phyloP scores from a whole-genome alignment of 1,140 invertebrate genomes.

The Diorhabda elongata region DNA sequence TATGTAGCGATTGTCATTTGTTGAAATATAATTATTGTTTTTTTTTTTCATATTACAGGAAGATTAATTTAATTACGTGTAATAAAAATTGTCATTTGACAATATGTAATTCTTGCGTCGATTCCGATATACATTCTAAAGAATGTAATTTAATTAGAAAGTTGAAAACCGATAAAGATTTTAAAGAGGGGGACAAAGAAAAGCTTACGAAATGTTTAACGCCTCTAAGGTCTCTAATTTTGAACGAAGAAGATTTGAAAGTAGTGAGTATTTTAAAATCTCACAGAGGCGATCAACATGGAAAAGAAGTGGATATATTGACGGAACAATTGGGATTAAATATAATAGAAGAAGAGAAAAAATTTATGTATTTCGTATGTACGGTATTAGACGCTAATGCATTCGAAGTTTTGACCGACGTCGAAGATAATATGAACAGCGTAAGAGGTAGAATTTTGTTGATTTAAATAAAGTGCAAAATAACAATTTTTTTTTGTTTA shows the following conservation, averaged over 20 bases:
- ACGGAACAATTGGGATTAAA: conserved; percentile 52
- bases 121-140: conserved; percentile 49
- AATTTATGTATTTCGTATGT: conserved; percentile 58
- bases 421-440: conserved; percentile 48
- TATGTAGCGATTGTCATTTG: no score
- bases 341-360: conserved; percentile 55
- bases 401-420: conserved; percentile 59
- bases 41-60: conserved; percentile 41
- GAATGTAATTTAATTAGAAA: conserved; percentile 58
- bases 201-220: conserved; percentile 53
- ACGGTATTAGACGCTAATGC: conserved; percentile 69
- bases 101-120: conserved; percentile 59
- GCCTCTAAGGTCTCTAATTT: conserved; percentile 56
- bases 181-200: conserved; percentile 44
- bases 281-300: conserved; percentile 53
- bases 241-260: conserved; percentile 52
- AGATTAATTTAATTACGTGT: conserved; percentile 49
- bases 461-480: neutral
- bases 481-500: neutral
- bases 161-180: conserved; percentile 50
- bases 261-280: conserved; percentile 56
- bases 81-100: conserved; percentile 56
- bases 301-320: conserved; percentile 57
- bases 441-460: conserved; percentile 49
- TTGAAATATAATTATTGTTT: no score